Conservation (phyloP, 2,888 invertebrate genomes). For the Meloe dianella region DNA sequence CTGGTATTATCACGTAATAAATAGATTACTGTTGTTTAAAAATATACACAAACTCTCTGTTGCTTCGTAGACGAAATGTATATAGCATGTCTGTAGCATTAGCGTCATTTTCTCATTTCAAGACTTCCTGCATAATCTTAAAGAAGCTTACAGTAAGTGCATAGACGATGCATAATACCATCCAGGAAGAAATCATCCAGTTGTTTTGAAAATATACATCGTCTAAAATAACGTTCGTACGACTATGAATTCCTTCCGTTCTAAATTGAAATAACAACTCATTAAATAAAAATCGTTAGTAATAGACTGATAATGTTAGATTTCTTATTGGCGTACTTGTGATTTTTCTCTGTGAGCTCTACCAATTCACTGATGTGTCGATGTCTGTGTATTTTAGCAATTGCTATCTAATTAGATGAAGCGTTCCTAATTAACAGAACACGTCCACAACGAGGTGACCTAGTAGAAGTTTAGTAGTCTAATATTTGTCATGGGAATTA, state of each 20-base stretch:
- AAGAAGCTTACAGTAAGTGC: constrained; percentile 36
- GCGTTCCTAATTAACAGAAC: constrained; percentile 40
- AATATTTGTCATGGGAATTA: constrained; percentile 44
- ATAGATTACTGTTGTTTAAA: constrained; percentile 9
- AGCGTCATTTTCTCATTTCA: constrained; percentile 18
- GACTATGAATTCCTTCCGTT: constrained; percentile 30
- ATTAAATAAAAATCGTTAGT: not conserved
- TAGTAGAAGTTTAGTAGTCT: constrained; percentile 33
- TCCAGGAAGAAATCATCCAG: constrained; percentile 33
- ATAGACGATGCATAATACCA: constrained; percentile 31
- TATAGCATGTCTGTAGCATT: constrained; percentile 15
- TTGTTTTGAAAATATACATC: constrained; percentile 24
- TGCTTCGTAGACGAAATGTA: not conserved
- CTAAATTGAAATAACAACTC: constrained; percentile 31
- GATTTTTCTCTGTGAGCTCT: not conserved
- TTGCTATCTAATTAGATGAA: constrained; percentile 39
- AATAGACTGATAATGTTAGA: not conserved
- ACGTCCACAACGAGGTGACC: constrained; percentile 29
- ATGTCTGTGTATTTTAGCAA: constrained; percentile 41
- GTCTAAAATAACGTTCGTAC: constrained; percentile 27
- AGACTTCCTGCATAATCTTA: constrained; percentile 21
- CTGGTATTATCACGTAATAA: not conserved
- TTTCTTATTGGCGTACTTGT: not conserved
- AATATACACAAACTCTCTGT: not conserved
- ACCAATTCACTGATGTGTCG: constrained; percentile 36